Conservation (phyloP, 2,113 vertebrate species). For the Microtus oregoni region DNA sequence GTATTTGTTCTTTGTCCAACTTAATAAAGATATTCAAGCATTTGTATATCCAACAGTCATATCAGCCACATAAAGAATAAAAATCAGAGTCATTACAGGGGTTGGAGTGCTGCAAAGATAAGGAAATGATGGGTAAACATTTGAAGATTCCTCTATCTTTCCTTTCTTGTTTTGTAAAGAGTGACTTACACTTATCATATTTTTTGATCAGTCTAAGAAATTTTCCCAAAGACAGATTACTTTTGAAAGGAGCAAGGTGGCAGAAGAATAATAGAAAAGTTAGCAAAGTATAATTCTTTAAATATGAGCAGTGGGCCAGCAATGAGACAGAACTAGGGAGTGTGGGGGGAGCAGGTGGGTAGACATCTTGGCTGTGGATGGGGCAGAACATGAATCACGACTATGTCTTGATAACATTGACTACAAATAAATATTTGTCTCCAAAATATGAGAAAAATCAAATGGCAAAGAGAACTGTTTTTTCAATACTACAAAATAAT, state of each 20-base stretch:
- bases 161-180: neutral
- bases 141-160: neutral
- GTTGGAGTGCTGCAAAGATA: neutral
- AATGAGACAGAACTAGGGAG: slow-evolving; percentile 59
- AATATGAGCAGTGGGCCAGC: slow-evolving; percentile 75
- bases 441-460: slow-evolving; percentile 57
- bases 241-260: slow-evolving; percentile 61
- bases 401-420: slow-evolving; percentile 71
- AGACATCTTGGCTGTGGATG: slow-evolving; percentile 67
- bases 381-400: slow-evolving; percentile 70
- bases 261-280: slow-evolving; percentile 61
- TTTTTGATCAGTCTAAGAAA: slow-evolving; percentile 48
- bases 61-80: neutral
- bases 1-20: neutral
- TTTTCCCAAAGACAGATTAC: slow-evolving; percentile 24
- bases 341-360: slow-evolving; percentile 70
- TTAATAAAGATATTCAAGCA: slow-evolving; percentile 9
- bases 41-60: neutral
- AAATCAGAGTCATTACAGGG: neutral
- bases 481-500: slow-evolving; percentile 1
- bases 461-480: neutral
- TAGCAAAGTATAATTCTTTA: slow-evolving; percentile 68
- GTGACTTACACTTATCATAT: neutral
- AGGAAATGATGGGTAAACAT: neutral
- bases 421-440: slow-evolving; percentile 78